Conservation (phyloP, 1,140 invertebrate species). For the Lucilia sericata region DNA sequence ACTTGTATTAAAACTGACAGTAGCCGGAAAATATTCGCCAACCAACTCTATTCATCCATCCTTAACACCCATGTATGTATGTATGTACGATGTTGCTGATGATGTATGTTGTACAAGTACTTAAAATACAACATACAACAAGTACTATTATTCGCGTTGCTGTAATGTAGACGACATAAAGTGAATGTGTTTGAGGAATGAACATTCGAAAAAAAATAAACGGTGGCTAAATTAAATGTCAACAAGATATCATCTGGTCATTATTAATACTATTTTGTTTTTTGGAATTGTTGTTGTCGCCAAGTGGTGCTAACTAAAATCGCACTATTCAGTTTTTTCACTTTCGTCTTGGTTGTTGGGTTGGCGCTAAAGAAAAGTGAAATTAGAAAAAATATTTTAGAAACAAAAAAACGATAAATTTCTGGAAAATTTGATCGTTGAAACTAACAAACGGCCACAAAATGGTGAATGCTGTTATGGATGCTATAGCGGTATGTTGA, state of each 20-base stretch:
- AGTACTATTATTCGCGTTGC: too few relatives aligned
- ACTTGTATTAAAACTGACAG: constrained; percentile 43
- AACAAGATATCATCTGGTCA: constrained; percentile 34
- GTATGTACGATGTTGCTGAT: too few relatives aligned
- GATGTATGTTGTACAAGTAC: too few relatives aligned
- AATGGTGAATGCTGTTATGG: constrained; percentile 66
- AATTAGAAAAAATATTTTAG: not conserved
- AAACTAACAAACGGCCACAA: constrained; percentile 26
- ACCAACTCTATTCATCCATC: too few relatives aligned
- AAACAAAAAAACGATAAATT: not conserved
- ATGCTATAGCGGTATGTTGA: constrained; percentile 64
- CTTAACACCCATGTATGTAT: too few relatives aligned
- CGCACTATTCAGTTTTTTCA: not conserved
- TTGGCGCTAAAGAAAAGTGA: constrained; percentile 28
- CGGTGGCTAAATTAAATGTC: constrained; percentile 41
- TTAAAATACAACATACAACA: not conserved
- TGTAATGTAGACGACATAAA: not conserved
- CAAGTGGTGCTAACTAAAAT: too few relatives aligned
- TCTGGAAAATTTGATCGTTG: too few relatives aligned
- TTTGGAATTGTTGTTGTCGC: not conserved
- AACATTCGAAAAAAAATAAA: not conserved
- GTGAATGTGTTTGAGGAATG: not conserved
- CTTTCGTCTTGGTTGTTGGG: constrained; percentile 2
- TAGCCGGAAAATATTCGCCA: constrained; percentile 14
- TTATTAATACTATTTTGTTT: not conserved